Evolutionary conservation across 2,888 invertebrate species (phyloP), one percentile per base, ranked within the genome.

Genomic region (Tenthredo livida): DNA sequence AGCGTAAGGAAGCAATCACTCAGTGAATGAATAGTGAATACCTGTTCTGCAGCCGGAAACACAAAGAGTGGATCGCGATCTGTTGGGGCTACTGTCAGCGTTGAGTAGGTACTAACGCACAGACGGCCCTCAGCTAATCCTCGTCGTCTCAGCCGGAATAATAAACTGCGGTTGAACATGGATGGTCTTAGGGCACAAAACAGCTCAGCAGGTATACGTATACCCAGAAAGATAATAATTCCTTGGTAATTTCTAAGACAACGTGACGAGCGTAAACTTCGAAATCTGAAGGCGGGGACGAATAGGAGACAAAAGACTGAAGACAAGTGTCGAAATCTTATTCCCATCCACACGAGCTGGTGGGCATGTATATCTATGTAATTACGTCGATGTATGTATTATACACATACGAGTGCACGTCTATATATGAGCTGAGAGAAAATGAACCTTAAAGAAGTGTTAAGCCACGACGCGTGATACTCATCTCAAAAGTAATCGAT

Each of bases 21-120:
- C 83, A 83, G 70, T 50, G 67, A 83, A 65, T 70, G 83, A 83
- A 70, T 70, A 83, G 83, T 83, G 83, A 83, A 83, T 83, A 83
- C 70, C 83, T 83, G 83, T 83, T 70, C 47, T 67, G 29, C n/a
- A 70, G 43, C 67, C 50, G 83, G 83, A 67, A 83, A 83, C 67
- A 83, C 67, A 83, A 70, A 83, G 83, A 47, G 12, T n/a, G 67
- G 50, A 83, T 83, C 67, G 47, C 83, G 83, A 67, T 83, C 83
- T 83, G 83, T 67, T 83, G 67, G 83, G 83, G 37, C 83, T 83
- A 50, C 83, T 83, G 83, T 47, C 83, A 83, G 83, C 67, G 80
- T 80, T 40, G 80, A 80, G 58, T 61, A 29, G n/a, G n/a, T 29
- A 21, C 61, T 25, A 10, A 61, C 80, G 61, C 21, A 43, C n/a